Base-by-base conservation (phyloP, 1,140 invertebrate genomes). In the Ceratosolen fusciceps region DNA sequence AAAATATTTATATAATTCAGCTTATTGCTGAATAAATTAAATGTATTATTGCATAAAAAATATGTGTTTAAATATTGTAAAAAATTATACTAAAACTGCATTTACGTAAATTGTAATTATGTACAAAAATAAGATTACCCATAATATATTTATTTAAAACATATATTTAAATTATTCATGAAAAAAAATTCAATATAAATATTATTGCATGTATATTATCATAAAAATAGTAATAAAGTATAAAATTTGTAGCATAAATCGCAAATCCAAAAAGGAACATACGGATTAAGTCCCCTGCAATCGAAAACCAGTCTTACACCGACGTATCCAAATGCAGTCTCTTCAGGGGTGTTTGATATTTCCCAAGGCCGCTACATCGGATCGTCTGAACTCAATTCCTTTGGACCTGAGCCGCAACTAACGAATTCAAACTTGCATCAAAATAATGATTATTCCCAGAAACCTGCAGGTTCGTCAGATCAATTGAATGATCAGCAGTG, bases 281-380 rank as follows among this genome's bases (percentile, higher is more conserved):
- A 9, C 19, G 71, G 29, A 16, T 5, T 39, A 3, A 43, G 29
- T 31, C 24, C 60, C 62, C 12, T 74, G 1, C 16, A 68, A 0
- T 43, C 60, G 0, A 34, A 71, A 67, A 74, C 78, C 72, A 47
- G 72, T 5, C 24, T 54, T 21, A 31, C 78, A 21, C 72, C 73
- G 29, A 26, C 71, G 60, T 16, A 74, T 14, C 52, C 78, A 21
- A 74, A 52, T 37, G 2, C 68, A 1, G 68, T 10, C 21, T 56
- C 78, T 14, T 29, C 49, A 79, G 78, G 78, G 31, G 71, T 24
- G 19, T 68, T 52, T 14, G 68, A 49, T 19, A 79, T 8, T 21
- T 79, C 70, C 10, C 49, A 62, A 3, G 24, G 37, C n/a, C 72
- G 73, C 19, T 0, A 43, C 1, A 19, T 68, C 2, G 71, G 70